Conservation (phyloP, 2,797 vertebrate genomes). For the Miichthys miiuy region DNA sequence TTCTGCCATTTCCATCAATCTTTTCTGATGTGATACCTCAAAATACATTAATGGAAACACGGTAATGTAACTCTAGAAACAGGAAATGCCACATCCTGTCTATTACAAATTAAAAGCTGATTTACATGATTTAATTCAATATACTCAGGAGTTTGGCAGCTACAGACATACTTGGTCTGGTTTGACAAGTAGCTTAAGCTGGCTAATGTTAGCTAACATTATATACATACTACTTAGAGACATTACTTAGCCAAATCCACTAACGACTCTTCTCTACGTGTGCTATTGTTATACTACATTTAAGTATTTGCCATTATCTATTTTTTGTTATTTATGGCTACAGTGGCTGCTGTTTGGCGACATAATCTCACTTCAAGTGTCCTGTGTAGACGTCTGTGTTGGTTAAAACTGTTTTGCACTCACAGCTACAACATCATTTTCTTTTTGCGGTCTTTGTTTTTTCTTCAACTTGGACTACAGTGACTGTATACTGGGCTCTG, state of each 20-base stretch:
- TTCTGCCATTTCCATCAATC: no score
- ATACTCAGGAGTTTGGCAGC: background rate
- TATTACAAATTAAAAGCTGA: background rate
- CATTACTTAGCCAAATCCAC: no score
- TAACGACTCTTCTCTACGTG: no score
- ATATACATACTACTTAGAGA: no score
- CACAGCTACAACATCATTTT: background rate
- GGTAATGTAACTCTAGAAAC: background rate
- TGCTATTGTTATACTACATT: no score
- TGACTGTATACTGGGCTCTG: slow-evolving; percentile 12
- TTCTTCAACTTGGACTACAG: slow-evolving; percentile 2
- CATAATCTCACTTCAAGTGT: background rate
- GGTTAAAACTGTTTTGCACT: background rate
- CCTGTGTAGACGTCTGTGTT: background rate
- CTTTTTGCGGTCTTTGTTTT: background rate
- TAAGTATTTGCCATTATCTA: no score
- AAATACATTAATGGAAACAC: no score
- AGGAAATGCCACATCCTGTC: background rate
- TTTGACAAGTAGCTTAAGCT: no score
- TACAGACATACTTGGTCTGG: background rate
- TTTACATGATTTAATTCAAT: background rate
- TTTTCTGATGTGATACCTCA: no score
- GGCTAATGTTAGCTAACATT: no score
- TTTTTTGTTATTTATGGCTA: no score
- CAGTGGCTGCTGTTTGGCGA: background rate